These are phyloP conservation scores for Chorisops tibialis DNA, from an alignment of 2,888 invertebrate species.

Conservation along the genomic window DNA sequence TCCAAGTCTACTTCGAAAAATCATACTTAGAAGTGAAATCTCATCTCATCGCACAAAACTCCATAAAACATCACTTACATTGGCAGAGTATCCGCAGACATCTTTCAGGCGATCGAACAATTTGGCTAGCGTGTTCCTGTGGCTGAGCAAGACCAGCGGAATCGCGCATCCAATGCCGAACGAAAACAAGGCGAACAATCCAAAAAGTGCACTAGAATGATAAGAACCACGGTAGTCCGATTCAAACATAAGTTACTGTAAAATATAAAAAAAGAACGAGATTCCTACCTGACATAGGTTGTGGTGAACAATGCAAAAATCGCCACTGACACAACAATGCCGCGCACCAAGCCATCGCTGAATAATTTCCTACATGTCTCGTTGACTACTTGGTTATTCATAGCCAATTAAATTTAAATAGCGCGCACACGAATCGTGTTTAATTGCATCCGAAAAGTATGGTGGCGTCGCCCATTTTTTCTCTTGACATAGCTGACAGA, in stretches of 20 bases:
- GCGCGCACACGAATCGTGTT: not conserved
- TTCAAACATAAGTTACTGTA: not conserved
- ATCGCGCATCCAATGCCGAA: constrained; percentile 31
- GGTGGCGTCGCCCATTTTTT: not conserved
- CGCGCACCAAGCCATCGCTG: constrained; percentile 20
- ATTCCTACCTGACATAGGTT: constrained; percentile 20
- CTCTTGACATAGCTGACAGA: not conserved
- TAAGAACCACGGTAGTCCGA: not conserved
- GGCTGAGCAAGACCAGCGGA: constrained; percentile 29
- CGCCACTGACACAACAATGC: constrained; percentile 20
- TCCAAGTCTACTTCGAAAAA: too few species aligned
- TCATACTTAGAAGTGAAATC: too few species aligned
- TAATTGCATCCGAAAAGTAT: not conserved
- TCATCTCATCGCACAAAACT: too few species aligned
- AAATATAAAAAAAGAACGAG: too few species aligned
- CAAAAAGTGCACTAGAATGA: constrained; percentile 28
- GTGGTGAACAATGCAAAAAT: constrained; percentile 17
- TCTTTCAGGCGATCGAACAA: constrained; percentile 37
- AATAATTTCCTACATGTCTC: constrained; percentile 21
- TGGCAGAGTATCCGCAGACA: constrained; percentile 41
- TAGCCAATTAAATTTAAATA: not conserved
- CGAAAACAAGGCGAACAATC: constrained; percentile 28
- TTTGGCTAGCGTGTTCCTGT: constrained; percentile 28
- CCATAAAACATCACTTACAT: too few species aligned
- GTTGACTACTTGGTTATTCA: constrained; percentile 22